Evolutionary conservation across 2,888 invertebrate species (phyloP), one percentile per base, ranked within the genome.

Genomic region (Erebia palarica): DNA sequence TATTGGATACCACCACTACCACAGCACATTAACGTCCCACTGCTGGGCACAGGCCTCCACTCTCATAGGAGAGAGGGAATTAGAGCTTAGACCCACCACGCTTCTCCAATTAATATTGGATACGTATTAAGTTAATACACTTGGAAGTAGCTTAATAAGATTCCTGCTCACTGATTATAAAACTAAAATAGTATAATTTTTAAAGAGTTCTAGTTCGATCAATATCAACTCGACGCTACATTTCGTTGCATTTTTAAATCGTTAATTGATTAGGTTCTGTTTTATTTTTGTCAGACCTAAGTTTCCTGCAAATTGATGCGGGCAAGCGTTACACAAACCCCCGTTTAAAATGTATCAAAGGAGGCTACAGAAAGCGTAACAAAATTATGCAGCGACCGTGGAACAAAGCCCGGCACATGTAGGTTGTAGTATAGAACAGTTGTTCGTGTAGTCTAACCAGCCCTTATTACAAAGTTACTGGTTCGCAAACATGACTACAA

Each of bases 401-500:
- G 79, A 80, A 82, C 82, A 81, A 83, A 83, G 84, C 81, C 79
- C 71, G 79, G 79, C 82, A 78, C 57, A 27, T 58, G 27, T 58
- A 58, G 27, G 5, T 58, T 16, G 27, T 58, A 55, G 80, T 81
- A 80, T 81, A 79, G 64, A 72, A 74, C 55, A 68, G 49, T 72
- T 72, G 69, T 67, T 67, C 59, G 47, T 60, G 60, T 70, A 59
- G 69, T 69, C 75, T 76, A 78, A 82, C 81, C 82, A 86, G 84
- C 86, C 87, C 86, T 87, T 86, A 89, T 87, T 87, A 89, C 86
- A 83, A 88, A 90, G 89, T 91, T 88, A 88, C 85, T 85, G 81
- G 81, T 78, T 85, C 78, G 81, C 61, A 78, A 82, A 81, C 81
- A 81, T 36, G 69, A 21, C 49, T 57, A 42, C 65, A 68, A 80